Evolutionary conservation across 1,140 invertebrate genomes (phyloP), one percentile per base, ranked within the genome.

Genomic region (Drosophila biarmipes): DNA sequence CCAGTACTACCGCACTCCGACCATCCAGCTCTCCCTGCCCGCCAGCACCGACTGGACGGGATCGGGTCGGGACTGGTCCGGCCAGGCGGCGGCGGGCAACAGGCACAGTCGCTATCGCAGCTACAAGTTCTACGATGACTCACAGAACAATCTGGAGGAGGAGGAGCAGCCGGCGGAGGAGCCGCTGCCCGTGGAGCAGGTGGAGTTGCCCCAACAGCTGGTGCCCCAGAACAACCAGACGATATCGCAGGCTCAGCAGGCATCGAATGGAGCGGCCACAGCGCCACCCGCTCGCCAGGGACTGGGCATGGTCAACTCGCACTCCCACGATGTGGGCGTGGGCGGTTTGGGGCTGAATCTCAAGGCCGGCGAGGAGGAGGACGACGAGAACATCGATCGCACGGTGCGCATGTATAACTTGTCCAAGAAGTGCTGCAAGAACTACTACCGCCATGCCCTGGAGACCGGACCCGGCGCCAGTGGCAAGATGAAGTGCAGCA

Each of bases 401-500:
- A 89, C 90, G 19, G 80, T 91, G 27, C 82, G 85, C 59, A 90
- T 91, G 90, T 91, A 90, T 67, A 91, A 91, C 55, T 53, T 91
- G 12, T 90, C 90, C 7, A 91, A 91, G 59, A 91, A 91, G 29
- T 91, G 90, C 58, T 86, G 90, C 76, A 91, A 91, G 73, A 90
- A 91, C 19, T 91, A 91, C 58, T 89, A 91, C 61, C 74, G 86
- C 0, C 90, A 91, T 40, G 85, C 85, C 14, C 8, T 89, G 34
- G 81, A 75, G 45, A 90, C 86, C 59, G 79, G 66, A 10, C 58
- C 76, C 4, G 85, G 72, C 2, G 73, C 77, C 46, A 86, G 78
- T 46, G 78, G 77, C 4, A 52, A 53, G 5, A 53, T 29, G 31
- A 89, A 89, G 57, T 89, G 84, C 73, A 89, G 84, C 54, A 81